Evolutionary conservation across 2,888 invertebrate species (phyloP), one percentile per base, ranked within the genome.

Genomic region (Plebejus anna): DNA sequence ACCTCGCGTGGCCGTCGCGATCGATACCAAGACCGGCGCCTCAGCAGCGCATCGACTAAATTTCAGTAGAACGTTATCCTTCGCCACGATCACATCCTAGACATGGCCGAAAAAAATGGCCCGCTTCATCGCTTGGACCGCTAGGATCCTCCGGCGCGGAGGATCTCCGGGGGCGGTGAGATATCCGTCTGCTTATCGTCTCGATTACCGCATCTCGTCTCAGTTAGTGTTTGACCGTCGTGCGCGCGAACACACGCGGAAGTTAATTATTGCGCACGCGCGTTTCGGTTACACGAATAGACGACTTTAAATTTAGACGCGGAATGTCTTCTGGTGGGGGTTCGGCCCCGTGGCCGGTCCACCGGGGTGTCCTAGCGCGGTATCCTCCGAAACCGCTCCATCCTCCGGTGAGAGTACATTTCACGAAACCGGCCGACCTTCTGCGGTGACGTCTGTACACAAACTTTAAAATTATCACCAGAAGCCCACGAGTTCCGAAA

Each of bases 311-410:
- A 91, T 91, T 87, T 93, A 93, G 92, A 89, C 84, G 79, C 87
- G 90, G 92, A 90, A 94, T 92, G 92, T 94, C 94, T 85, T 86
- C 88, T 84, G 94, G 94, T 86, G 94, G 92, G 86, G 94, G 94
- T 84, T 95, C 96, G 87, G 96, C 95, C 83, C 97, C 96, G 87
- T 97, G 97, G 97, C 96, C 96, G 80, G 95, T 97, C 82, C 95
- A 94, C 84, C 96, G 95, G 83, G 95, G 91, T 88, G 90, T 93
- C 90, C 90, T 92, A 86, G 86, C 92, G 85, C 92, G 94, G 83
- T 93, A 90, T 85, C 82, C 89, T 82, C 88, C 89, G 83, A 88
- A 87, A 82, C 83, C 86, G 81, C 86, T 86, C 82, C 87, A 90
- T 88, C 90, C 92, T 90, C 88, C 87, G 93, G 93, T 93, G 90